Percentiles rank a stretch among this genome's conserved stretches.
These are phyloP conservation scores for Spodoptera exigua DNA, from an alignment of 2,888 invertebrate genomes.

Conservation along the genomic window DNA sequence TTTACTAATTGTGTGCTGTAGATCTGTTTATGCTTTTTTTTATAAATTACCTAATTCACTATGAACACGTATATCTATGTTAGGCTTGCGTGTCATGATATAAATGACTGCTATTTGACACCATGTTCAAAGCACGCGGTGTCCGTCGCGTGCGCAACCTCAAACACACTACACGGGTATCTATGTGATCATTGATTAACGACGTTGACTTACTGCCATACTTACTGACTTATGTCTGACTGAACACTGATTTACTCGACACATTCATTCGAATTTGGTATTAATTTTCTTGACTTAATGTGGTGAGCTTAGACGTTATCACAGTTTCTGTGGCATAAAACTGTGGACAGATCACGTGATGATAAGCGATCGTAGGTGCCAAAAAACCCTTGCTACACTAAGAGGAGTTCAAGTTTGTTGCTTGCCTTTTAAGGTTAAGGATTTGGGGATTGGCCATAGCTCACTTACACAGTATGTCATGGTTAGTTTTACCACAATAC, in stretches of 20 bases:
- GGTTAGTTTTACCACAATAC: too few relatives aligned
- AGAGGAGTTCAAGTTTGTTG: too few relatives aligned
- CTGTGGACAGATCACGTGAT: too few relatives aligned
- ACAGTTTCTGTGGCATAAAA: too few relatives aligned
- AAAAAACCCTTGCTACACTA: too few relatives aligned
- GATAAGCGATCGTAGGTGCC: too few relatives aligned
- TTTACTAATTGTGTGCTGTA: too few relatives aligned
- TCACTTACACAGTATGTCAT: too few relatives aligned
- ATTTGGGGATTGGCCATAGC: too few relatives aligned
- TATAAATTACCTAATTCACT: too few relatives aligned
- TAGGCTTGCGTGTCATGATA: conserved; percentile 24
- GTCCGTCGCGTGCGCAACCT: conserved; percentile 26
- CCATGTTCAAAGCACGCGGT: conserved; percentile 4
- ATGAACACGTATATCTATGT: neutral
- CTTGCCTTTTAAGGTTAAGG: too few relatives aligned
- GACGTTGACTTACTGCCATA: conserved; percentile 20
- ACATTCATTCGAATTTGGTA: conserved; percentile 16
- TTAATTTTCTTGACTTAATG: conserved; percentile 17
- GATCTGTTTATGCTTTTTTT: too few relatives aligned
- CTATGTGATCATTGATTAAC: conserved; percentile 35
- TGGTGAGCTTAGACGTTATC: conserved; percentile 1
- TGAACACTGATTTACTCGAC: conserved; percentile 33
- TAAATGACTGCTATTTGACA: conserved; percentile 29
- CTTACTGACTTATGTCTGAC: conserved; percentile 13
- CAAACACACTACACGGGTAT: conserved; percentile 21